phyloP scores from a whole-genome alignment of 2,888 invertebrate species.

The Epinotia brunnichana region DNA sequence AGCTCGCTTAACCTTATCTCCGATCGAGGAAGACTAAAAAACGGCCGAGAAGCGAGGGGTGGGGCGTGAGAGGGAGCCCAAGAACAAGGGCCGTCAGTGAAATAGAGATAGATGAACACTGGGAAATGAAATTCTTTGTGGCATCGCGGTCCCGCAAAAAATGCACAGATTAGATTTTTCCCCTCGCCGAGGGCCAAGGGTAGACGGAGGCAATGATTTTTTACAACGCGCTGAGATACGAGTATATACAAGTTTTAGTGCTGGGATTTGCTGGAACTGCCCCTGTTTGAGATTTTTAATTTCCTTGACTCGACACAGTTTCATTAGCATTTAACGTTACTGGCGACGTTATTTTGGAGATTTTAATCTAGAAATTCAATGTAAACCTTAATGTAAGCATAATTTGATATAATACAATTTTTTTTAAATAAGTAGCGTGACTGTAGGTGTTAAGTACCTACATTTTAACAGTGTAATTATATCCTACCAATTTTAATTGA shows the following conservation, averaged over 20 bases:
- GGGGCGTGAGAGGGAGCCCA: conserved; percentile 63
- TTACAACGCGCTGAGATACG: conserved; percentile 80
- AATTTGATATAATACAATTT: background rate
- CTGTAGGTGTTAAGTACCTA: too few species aligned
- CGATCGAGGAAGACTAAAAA: conserved; percentile 83
- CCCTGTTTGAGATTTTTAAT: conserved; percentile 81
- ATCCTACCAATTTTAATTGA: too few species aligned
- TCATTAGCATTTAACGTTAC: conserved; percentile 52
- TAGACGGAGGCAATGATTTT: conserved; percentile 83
- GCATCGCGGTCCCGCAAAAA: conserved; percentile 85
- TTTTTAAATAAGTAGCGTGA: background rate
- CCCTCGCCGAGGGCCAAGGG: conserved; percentile 79
- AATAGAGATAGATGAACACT: conserved; percentile 85
- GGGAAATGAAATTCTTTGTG: conserved; percentile 85
- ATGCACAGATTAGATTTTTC: conserved; percentile 85
- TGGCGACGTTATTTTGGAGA: conserved; percentile 29
- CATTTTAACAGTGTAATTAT: too few species aligned
- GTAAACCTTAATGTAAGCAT: background rate
- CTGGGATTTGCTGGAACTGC: conserved; percentile 81
- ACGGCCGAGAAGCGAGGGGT: conserved; percentile 64
- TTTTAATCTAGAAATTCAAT: conserved; percentile 29
- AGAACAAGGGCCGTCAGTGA: conserved; percentile 84
- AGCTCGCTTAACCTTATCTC: conserved; percentile 82
- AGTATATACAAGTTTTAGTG: conserved; percentile 83
- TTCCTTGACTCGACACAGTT: conserved; percentile 74